These are phyloP conservation scores for Acanthosoma haemorrhoidale DNA, from an alignment of 2,888 invertebrate species.

Conservation along the genomic window DNA sequence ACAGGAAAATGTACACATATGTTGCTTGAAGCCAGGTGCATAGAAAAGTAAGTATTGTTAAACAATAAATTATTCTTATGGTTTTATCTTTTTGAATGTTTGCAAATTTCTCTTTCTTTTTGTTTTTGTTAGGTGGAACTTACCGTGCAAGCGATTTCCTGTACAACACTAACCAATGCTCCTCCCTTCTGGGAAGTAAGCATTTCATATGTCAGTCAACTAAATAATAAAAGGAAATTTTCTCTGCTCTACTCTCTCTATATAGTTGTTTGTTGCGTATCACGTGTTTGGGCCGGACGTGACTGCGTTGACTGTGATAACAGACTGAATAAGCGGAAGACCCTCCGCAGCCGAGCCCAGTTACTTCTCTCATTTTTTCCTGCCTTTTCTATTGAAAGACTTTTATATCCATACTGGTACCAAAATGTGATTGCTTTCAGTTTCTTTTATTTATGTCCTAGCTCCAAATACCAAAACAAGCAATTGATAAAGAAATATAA, in stretches of 20 bases:
- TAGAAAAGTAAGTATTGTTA: not conserved
- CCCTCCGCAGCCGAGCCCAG: slow-evolving; percentile 8
- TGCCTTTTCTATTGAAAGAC: slow-evolving; percentile 8
- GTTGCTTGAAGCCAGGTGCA: slow-evolving; percentile 63
- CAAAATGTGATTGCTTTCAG: not conserved
- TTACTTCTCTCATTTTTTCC: slow-evolving; percentile 13
- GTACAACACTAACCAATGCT: not conserved
- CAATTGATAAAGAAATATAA: slow-evolving; percentile 15
- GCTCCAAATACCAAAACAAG: slow-evolving; percentile 7
- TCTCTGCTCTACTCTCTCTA: slow-evolving; percentile 5
- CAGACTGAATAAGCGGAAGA: slow-evolving; percentile 20
- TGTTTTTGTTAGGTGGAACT: not conserved
- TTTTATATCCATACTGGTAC: not conserved
- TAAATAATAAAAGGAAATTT: slow-evolving; percentile 26
- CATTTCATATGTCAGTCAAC: slow-evolving; percentile 12
- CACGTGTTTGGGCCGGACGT: slow-evolving; percentile 14
- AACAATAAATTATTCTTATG: not conserved
- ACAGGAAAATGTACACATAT: slow-evolving; percentile 86
- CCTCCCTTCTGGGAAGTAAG: not conserved
- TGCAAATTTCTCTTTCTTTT: not conserved
- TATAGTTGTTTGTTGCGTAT: slow-evolving; percentile 20
- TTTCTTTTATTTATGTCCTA: slow-evolving; percentile 3
- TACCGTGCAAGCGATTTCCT: slow-evolving; percentile 7
- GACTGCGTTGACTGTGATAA: slow-evolving; percentile 26
- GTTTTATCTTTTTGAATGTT: not conserved